These are phyloP conservation scores for Otolemur garnettii DNA, from an alignment of 2,113 vertebrate species.

Conservation along the genomic window DNA sequence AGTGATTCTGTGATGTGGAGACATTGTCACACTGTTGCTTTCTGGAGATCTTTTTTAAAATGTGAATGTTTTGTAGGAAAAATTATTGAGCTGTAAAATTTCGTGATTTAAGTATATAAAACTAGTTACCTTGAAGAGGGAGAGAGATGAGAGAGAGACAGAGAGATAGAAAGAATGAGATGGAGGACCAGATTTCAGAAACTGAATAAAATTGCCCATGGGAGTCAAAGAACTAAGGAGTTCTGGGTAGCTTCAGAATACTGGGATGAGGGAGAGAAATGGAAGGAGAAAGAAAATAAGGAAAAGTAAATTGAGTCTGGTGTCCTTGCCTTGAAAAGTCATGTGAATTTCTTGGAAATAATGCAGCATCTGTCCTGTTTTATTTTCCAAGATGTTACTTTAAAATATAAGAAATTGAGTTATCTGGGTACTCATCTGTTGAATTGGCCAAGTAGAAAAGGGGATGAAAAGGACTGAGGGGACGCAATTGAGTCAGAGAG, in stretches of 20 bases:
- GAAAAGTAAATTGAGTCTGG: neutral
- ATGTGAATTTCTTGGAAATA: neutral
- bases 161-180: neutral
- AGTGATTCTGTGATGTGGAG: neutral
- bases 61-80: conserved; percentile 1
- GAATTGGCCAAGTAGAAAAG: neutral
- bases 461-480: neutral
- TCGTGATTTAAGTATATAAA: neutral
- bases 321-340: neutral
- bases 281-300: neutral
- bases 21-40: neutral
- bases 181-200: neutral
- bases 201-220: neutral
- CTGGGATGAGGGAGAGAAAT: neutral
- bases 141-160: neutral
- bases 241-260: neutral
- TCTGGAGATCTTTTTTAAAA: neutral
- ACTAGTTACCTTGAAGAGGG: neutral
- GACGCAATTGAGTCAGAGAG: neutral
- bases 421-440: neutral
- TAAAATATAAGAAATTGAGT: neutral
- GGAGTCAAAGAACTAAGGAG: neutral
- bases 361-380: neutral
- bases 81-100: neutral
- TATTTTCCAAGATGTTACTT: neutral